phyloP scores from a whole-genome alignment of 2,113 vertebrate species.

The Progne subis region DNA sequence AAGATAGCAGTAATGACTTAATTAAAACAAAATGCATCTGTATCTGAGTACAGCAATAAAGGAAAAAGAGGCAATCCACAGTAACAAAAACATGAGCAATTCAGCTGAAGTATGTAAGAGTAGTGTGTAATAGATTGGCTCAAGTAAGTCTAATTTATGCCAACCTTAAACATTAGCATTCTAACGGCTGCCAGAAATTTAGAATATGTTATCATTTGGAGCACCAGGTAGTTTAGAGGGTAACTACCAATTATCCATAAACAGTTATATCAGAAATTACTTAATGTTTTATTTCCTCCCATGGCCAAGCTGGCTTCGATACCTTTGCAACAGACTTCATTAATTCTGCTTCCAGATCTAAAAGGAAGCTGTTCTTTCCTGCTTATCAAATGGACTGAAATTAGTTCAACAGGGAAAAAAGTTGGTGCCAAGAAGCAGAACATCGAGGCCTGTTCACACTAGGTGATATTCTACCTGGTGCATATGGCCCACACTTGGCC shows the following conservation, averaged over 20 bases:
- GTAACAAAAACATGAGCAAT: conserved; percentile 36
- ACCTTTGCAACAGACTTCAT: neutral
- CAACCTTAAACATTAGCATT: conserved; percentile 27
- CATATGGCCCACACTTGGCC: neutral
- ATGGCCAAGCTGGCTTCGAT: neutral
- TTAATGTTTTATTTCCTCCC: conserved; percentile 43
- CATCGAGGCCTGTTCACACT: rapidly evolving
- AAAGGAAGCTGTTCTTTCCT: neutral
- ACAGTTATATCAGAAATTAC: neutral
- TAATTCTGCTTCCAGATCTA: neutral
- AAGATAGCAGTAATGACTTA: conserved; percentile 45
- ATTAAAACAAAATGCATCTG: conserved; percentile 67
- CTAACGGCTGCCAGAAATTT: conserved; percentile 50
- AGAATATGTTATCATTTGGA: conserved; percentile 45
- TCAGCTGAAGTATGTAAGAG: conserved; percentile 52
- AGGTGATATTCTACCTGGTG: neutral
- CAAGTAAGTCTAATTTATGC: conserved; percentile 37
- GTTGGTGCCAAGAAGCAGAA: neutral
- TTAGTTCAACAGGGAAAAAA: neutral
- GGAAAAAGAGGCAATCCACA: conserved; percentile 24
- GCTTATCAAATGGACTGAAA: neutral
- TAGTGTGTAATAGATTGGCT: conserved; percentile 47
- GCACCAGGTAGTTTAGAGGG: conserved; percentile 59
- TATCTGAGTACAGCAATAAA: conserved; percentile 31
- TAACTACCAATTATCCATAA: conserved; percentile 55